Percentiles rank a stretch among this genome's conserved stretches.
Evolutionary conservation across 92 coral and sea anemone genomes (phyloP).

Genomic region (Umimayanthus chanpuru): DNA sequence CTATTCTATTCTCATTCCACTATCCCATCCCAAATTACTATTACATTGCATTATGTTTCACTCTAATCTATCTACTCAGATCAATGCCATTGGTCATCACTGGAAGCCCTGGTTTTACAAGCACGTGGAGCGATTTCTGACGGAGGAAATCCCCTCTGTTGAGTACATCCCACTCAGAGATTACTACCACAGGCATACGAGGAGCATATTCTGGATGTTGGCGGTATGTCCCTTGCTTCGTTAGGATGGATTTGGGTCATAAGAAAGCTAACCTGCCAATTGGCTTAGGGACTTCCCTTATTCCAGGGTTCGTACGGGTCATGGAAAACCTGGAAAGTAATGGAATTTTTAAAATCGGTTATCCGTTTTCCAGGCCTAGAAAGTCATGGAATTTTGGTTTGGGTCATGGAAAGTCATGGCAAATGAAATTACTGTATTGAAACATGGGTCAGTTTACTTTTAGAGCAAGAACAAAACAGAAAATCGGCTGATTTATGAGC

Average conservation of each 20-base stretch:
- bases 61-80: slow-evolving; percentile 7
- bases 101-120: slow-evolving; percentile 78
- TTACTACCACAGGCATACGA: slow-evolving; percentile 69
- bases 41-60: neutral
- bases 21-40: neutral
- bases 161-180: slow-evolving; percentile 62
- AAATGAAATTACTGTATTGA: no score
- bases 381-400: no score
- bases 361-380: no score
- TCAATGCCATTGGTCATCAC: slow-evolving; percentile 61
- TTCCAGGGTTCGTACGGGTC: no score
- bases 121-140: slow-evolving; percentile 57
- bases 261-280: no score
- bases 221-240: slow-evolving; percentile 39
- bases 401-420: no score
- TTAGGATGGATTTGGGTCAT: neutral
- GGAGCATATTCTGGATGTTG: slow-evolving; percentile 70
- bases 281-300: no score
- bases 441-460: no score
- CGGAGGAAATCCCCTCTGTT: neutral
- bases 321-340: no score
- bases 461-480: no score
- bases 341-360: no score
- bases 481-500: no score
- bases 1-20: neutral